phyloP scores from a whole-genome alignment of 2,797 vertebrate genomes.

The Tolypeutes matacus region DNA sequence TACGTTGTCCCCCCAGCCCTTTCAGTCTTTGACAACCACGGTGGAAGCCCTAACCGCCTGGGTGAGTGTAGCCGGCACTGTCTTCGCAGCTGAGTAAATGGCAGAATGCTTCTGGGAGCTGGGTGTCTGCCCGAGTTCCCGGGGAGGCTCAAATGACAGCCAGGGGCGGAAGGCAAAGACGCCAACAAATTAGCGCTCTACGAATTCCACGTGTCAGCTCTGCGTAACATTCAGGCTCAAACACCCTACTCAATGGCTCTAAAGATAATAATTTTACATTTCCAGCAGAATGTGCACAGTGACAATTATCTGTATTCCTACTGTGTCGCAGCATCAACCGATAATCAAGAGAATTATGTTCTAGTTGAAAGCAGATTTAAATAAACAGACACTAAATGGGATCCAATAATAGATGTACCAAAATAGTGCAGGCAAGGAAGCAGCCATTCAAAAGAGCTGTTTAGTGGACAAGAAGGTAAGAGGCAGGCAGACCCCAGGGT shows the following conservation, averaged over 20 bases:
- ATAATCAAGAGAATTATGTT: slow-evolving; percentile 85
- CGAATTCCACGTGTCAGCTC: slow-evolving; percentile 63
- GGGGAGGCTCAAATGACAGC: slow-evolving; percentile 18
- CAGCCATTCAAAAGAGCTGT: slow-evolving; percentile 60
- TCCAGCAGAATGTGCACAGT: slow-evolving; percentile 77
- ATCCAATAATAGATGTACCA: slow-evolving; percentile 83
- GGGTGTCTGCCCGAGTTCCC: slow-evolving; percentile 27
- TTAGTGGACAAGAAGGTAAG: not conserved
- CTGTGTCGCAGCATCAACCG: slow-evolving; percentile 80
- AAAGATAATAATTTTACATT: slow-evolving; percentile 83
- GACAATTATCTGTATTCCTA: slow-evolving; percentile 84
- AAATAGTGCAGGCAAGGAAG: slow-evolving; percentile 76
- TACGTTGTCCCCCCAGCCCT: not conserved
- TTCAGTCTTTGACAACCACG: not conserved
- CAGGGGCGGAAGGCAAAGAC: not conserved
- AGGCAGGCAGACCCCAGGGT: not conserved
- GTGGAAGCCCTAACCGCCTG: not conserved
- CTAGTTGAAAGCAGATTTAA: slow-evolving; percentile 85
- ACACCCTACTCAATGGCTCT: slow-evolving; percentile 70
- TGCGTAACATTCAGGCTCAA: slow-evolving; percentile 62
- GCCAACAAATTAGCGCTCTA: slow-evolving; percentile 76
- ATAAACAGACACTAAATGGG: slow-evolving; percentile 83
- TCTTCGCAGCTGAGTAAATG: not conserved
- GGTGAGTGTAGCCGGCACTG: not conserved
- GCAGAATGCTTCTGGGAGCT: slow-evolving; percentile 34